Evolutionary conservation across 2,113 vertebrate genomes (phyloP), one percentile per base, ranked within the genome.

Genomic region (Penelope pileata): DNA sequence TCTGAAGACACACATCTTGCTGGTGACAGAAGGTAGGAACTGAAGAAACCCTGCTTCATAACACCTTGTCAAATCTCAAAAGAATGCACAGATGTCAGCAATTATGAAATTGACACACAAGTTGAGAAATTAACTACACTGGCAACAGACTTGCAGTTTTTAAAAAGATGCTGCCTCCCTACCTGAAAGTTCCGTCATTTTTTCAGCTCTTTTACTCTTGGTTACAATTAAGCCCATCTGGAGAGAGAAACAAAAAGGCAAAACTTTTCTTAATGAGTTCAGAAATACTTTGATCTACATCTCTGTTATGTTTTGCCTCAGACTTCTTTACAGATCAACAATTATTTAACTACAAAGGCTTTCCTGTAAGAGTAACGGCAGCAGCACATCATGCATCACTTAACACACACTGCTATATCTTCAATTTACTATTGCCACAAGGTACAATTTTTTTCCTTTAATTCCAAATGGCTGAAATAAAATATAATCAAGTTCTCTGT

Each of bases 151-250:
- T 4, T 69, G 15, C 7, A 53, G 53, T 50, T 66, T 5, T 32
- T 64, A 72, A 60, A 30, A 48, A 54, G 19, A 63, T 7, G 48
- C 12, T 40, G 50, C 12, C 40, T 77, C 34, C 96, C 96, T 97
- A 99, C 99, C 99, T 98, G 99, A 98, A 70, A 99, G 98, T 78
- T 99, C 99, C 7, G 99, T 99, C 95, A 99, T 97, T 95, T 99
- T 99, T 97, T 99, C 99, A 13, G 99, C 99, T 96, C 99, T 97
- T 97, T 99, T 99, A 95, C 98, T 99, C 97, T 99, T 99, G 8
- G 99, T 99, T 91, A 98, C 97, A 97, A 99, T 99, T 63, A 99
- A 97, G 29, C 99, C 99, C 86, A 99, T 97, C 99, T 99, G 93
- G 38, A 95, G 94, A 79, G 91, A 17, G 6, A 54, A 42, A 30